Evolutionary conservation across 2,113 vertebrate genomes (phyloP).

Genomic region (Turdus rufiventris): DNA sequence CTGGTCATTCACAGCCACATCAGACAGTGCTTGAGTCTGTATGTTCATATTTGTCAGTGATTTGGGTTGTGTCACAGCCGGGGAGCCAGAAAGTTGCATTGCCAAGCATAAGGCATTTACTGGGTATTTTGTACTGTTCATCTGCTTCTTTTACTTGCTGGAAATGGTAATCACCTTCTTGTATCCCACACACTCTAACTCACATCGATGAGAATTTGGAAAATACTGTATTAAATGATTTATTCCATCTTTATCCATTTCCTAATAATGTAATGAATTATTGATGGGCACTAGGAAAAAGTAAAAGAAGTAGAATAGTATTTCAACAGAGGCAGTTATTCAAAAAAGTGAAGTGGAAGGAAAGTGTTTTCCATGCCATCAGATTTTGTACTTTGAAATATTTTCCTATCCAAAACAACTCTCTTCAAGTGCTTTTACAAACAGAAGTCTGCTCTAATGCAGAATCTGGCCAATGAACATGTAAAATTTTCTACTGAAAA

Average conservation of each 20-base stretch:
- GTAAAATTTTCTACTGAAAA: background rate
- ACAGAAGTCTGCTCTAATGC: background rate
- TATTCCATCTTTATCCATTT: constrained; percentile 45
- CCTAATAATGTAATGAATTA: constrained; percentile 56
- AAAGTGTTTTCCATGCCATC: constrained; percentile 29
- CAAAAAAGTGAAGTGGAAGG: constrained; percentile 16
- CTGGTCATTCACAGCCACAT: background rate
- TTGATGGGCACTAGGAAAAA: constrained; percentile 38
- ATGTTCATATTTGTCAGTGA: background rate
- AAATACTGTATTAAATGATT: constrained; percentile 36
- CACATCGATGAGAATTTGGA: background rate
- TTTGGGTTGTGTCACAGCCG: background rate
- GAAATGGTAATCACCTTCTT: background rate
- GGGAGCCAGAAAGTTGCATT: background rate
- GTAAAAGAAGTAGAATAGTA: background rate
- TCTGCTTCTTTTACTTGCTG: background rate
- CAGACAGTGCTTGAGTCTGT: background rate
- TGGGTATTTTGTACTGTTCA: background rate
- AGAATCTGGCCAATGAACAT: background rate
- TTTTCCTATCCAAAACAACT: constrained; percentile 42
- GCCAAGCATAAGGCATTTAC: background rate
- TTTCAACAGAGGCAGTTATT: constrained; percentile 26
- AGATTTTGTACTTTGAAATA: constrained; percentile 31
- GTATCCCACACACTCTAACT: background rate
- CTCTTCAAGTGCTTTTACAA: constrained; percentile 7